Evolutionary conservation across 2,888 invertebrate species (phyloP).

Genomic region (Globia sparganii): DNA sequence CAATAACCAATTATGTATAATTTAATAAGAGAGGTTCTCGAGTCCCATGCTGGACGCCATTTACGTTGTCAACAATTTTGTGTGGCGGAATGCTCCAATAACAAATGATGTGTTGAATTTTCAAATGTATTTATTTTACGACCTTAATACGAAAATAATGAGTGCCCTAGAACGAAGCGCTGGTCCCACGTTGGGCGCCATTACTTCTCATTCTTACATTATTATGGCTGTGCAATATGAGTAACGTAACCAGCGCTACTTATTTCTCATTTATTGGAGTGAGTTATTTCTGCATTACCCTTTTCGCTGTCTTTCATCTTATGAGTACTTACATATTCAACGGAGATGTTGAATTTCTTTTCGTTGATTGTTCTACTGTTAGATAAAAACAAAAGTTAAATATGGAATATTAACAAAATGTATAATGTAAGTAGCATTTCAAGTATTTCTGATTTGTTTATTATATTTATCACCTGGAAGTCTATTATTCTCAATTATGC

Average conservation of each 20-base stretch:
- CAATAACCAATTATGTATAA: background rate
- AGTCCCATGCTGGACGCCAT: slow-evolving; percentile 39
- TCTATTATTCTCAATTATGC: slow-evolving; percentile 33
- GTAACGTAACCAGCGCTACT: slow-evolving; percentile 55
- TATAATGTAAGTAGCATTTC: background rate
- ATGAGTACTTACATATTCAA: slow-evolving; percentile 25
- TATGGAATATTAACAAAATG: background rate
- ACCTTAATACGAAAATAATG: slow-evolving; percentile 64
- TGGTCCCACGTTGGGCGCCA: slow-evolving; percentile 63
- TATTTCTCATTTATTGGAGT: slow-evolving; percentile 66
- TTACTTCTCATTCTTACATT: slow-evolving; percentile 65
- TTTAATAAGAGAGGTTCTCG: background rate
- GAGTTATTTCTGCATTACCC: slow-evolving; percentile 54
- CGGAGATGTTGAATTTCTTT: slow-evolving; percentile 4
- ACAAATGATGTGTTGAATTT: slow-evolving; percentile 33
- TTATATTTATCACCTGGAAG: background rate
- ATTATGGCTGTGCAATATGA: slow-evolving; percentile 62
- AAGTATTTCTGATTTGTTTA: background rate
- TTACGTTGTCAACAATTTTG: slow-evolving; percentile 19
- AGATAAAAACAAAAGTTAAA: slow-evolving; percentile 5
- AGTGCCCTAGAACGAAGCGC: slow-evolving; percentile 48
- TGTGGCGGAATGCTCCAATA: slow-evolving; percentile 15
- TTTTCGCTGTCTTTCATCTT: slow-evolving; percentile 43
- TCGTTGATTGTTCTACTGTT: background rate
- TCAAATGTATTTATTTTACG: slow-evolving; percentile 43